Percentiles rank a stretch among this genome's conserved stretches.
Conservation (phyloP, 2,888 invertebrate species). For the Alloscopus bannaensis region DNA sequence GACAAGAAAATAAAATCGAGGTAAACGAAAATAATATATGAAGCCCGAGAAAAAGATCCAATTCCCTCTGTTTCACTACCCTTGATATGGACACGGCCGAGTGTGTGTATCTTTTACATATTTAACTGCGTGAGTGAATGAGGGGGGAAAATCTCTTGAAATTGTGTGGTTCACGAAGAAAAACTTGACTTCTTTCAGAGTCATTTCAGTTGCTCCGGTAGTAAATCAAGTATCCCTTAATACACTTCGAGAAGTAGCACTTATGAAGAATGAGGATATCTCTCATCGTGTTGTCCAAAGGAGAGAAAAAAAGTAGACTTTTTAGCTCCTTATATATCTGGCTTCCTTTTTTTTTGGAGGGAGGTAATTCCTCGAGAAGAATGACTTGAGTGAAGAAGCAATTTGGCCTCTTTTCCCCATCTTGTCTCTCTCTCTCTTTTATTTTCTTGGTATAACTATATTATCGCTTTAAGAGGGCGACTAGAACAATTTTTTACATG, state of each 20-base stretch:
- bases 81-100: no score
- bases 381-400: constrained; percentile 16
- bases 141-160: no score
- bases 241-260: constrained; percentile 42
- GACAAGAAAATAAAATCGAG: constrained; percentile 34
- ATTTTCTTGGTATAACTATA: constrained; percentile 7
- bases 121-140: no score
- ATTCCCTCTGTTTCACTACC: no score
- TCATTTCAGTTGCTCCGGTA: constrained; percentile 25
- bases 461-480: constrained; percentile 5
- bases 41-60: not conserved
- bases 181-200: no score
- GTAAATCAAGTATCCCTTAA: constrained; percentile 60
- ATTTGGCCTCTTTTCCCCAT: constrained; percentile 22
- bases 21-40: not conserved
- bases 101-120: no score
- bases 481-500: constrained; percentile 7
- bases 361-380: constrained; percentile 43
- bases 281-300: not conserved
- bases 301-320: not conserved
- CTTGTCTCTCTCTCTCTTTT: not conserved
- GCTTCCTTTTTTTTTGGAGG: no score
- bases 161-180: no score
- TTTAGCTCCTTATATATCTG: no score
- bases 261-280: constrained; percentile 33